Evolutionary conservation across 1,140 invertebrate genomes (phyloP).

Genomic region (Sminthurinus signatus): DNA sequence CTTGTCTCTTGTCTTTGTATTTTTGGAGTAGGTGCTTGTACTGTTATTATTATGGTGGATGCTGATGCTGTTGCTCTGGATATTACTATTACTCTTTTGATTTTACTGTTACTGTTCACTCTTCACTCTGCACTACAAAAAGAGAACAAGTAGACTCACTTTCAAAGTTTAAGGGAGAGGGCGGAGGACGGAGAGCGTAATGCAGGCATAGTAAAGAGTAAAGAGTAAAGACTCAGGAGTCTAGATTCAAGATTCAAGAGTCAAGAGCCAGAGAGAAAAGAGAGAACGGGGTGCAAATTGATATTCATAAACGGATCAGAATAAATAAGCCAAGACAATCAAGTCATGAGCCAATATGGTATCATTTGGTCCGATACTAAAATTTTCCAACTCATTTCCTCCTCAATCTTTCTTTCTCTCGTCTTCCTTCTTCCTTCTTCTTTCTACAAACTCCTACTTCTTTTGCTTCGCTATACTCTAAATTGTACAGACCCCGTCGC

Average conservation of each 20-base stretch:
- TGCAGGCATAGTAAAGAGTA: background rate
- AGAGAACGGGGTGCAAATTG: slow-evolving; percentile 19
- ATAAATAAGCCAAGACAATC: slow-evolving; percentile 33
- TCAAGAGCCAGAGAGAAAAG: background rate
- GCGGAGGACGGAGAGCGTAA: background rate
- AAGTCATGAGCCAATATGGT: slow-evolving; percentile 27
- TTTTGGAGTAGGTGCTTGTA: too few species aligned
- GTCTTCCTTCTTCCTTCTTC: slow-evolving; percentile 9
- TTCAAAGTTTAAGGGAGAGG: background rate
- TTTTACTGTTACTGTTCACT: too few species aligned
- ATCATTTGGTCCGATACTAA: slow-evolving; percentile 34
- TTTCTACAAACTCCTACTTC: background rate
- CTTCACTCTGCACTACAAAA: too few species aligned
- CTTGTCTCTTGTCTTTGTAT: too few species aligned
- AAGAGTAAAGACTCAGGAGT: background rate
- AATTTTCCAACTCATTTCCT: slow-evolving; percentile 32
- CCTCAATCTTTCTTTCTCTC: slow-evolving; percentile 3
- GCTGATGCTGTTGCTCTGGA: too few species aligned
- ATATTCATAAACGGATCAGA: slow-evolving; percentile 36
- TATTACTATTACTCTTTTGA: too few species aligned
- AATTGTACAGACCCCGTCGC: background rate
- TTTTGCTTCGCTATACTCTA: background rate
- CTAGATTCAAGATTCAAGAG: too few species aligned
- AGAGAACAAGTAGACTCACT: too few species aligned
- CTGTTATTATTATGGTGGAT: too few species aligned